Conservation (phyloP, 2,113 vertebrate genomes). For the Petaurus breviceps region DNA sequence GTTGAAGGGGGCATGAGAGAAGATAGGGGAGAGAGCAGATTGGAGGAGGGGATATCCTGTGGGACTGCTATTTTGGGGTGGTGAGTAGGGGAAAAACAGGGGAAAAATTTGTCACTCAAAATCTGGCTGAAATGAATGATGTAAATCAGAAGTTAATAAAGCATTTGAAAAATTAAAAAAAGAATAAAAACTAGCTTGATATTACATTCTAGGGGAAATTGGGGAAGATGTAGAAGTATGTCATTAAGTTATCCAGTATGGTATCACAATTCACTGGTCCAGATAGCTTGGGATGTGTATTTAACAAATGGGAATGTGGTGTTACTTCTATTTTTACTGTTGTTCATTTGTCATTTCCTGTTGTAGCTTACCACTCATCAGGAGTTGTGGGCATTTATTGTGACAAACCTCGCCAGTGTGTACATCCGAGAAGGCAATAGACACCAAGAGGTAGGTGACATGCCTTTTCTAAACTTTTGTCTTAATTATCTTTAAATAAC, state of each 20-base stretch:
- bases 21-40: too few relatives aligned
- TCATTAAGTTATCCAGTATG: not conserved
- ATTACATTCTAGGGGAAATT: not conserved
- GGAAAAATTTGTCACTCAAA: too few relatives aligned
- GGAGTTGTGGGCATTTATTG: slow-evolving; percentile 98
- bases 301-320: not conserved
- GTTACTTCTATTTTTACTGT: not conserved
- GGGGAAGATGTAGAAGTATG: not conserved
- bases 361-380: slow-evolving; percentile 96
- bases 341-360: not conserved
- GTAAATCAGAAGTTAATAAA: too few relatives aligned
- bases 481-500: not conserved
- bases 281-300: not conserved
- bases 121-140: too few relatives aligned
- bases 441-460: slow-evolving; percentile 93
- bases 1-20: too few relatives aligned
- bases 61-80: too few relatives aligned
- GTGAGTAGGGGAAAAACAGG: too few relatives aligned
- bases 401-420: slow-evolving; percentile 98
- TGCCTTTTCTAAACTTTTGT: slow-evolving; percentile 59
- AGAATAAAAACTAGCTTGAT: not conserved
- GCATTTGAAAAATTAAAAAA: too few relatives aligned
- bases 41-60: too few relatives aligned
- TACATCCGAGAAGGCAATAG: slow-evolving; percentile 98
- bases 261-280: not conserved